Evolutionary conservation across 2,797 vertebrate species (phyloP).

Genomic region (Danio albolineatus): DNA sequence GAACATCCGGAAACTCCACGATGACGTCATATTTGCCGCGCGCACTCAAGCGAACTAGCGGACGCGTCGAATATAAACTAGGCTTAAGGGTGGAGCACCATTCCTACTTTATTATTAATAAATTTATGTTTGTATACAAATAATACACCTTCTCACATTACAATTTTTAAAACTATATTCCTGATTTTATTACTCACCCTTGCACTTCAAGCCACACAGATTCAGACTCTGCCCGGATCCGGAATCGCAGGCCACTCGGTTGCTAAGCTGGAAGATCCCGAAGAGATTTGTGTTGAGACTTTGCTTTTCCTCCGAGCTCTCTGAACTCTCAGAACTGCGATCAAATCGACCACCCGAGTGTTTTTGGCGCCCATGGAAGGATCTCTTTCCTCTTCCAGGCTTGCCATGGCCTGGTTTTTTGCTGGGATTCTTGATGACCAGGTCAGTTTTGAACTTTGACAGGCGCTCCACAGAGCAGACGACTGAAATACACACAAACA

Average conservation of each 20-base stretch:
- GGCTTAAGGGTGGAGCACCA: neutral
- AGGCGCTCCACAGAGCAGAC: conserved; percentile 35
- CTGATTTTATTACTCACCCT: conserved; percentile 20
- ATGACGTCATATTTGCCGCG: too few species aligned
- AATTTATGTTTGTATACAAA: neutral
- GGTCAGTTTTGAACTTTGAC: conserved; percentile 49
- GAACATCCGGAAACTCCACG: too few species aligned
- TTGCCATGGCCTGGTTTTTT: neutral
- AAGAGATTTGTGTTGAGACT: neutral
- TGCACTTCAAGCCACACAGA: conserved; percentile 46
- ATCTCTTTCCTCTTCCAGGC: conserved; percentile 19
- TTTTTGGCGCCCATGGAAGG: too few species aligned
- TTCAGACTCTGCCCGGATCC: conserved; percentile 31
- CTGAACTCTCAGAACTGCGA: neutral
- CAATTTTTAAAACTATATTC: neutral
- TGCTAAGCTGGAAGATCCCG: conserved; percentile 61
- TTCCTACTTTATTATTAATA: neutral
- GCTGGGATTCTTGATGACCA: conserved; percentile 1
- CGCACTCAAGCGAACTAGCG: too few species aligned
- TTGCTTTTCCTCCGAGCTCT: neutral
- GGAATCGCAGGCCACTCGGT: conserved; percentile 35
- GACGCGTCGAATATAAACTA: too few species aligned
- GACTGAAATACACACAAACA: conserved; percentile 43
- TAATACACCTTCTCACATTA: neutral
- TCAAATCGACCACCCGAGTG: too few species aligned